Evolutionary conservation across 2,113 vertebrate genomes (phyloP), one percentile per base, ranked within the genome.

Genomic region (Melanerpes formicivorus): DNA sequence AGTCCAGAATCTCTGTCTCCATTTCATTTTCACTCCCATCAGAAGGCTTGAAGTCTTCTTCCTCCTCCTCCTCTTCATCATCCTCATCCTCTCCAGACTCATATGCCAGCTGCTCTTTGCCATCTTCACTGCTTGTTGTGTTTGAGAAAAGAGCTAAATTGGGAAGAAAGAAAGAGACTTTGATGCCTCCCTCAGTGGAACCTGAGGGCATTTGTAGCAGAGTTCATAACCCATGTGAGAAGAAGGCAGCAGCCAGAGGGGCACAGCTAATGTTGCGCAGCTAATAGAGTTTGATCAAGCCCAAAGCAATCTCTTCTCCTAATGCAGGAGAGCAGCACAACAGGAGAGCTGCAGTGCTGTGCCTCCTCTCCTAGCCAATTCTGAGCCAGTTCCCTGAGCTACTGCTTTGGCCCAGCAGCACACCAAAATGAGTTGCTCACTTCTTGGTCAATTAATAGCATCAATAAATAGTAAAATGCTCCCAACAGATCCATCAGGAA

Each of bases 1-100:
- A 99, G 95, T 99, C 98, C 54, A 99, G 96, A 29, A 99, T 98
- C 95, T 99, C 99, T 1, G 99, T 99, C 97, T 99, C 99, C 99
- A 99, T 99, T 97, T 99, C 99, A 21, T 99, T 99, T 94, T 99
- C 99, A 17, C 99, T 99, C 67, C 98, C 99, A 14, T 99, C 99
- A 0, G 98, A 99, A 1, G 98, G 98, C 87, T 98, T 98, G 95
- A 98, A 99, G 6, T 99, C 98, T 9, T 99, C 99, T 13, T 99
- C 99, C 1, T 98, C 98, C 1, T 98, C 98, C 1, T 98, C 98
- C 1, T 98, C 98, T 5, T 98, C 98, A 0, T 98, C 98, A 5
- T 98, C 98, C 8, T 98, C 98, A 1, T 98, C 98, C 48, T 98
- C 97, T 84, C 95, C 97, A 14, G 97, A 98, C 54, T 98, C 98